These are phyloP conservation scores for Conger conger DNA, from an alignment of 2,113 vertebrate genomes.

Conservation along the genomic window DNA sequence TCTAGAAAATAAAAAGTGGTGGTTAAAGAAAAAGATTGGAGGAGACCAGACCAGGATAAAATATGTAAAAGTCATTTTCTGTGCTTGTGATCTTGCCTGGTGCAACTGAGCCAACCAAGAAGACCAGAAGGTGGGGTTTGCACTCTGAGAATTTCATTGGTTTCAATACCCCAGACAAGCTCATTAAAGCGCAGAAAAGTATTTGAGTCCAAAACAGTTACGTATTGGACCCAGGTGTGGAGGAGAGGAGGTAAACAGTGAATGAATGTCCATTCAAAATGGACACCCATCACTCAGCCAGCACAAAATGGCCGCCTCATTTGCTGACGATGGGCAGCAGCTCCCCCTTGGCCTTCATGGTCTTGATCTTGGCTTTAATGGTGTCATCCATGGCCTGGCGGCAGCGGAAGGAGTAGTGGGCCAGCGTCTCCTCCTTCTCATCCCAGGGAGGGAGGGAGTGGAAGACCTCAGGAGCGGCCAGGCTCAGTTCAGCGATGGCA, in stretches of 20 bases:
- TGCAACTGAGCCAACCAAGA: too few species aligned
- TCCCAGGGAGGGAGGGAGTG: slow-evolving; percentile 57
- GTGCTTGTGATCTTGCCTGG: too few species aligned
- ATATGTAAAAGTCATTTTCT: too few species aligned
- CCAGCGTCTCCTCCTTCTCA: slow-evolving; percentile 63
- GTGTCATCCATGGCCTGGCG: slow-evolving; percentile 62
- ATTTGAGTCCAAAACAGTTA: too few species aligned
- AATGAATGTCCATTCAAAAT: not conserved
- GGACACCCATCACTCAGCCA: not conserved
- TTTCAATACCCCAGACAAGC: too few species aligned
- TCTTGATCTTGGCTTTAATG: slow-evolving; percentile 62
- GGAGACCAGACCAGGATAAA: too few species aligned
- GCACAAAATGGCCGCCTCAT: slow-evolving; percentile 17
- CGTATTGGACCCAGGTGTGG: too few species aligned
- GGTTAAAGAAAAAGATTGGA: not conserved
- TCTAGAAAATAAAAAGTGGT: not conserved
- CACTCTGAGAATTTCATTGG: too few species aligned
- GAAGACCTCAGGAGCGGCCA: slow-evolving; percentile 60
- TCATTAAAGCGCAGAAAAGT: too few species aligned
- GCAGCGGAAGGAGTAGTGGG: slow-evolving; percentile 58
- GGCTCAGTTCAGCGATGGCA: slow-evolving; percentile 59
- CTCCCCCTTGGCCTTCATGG: slow-evolving; percentile 61
- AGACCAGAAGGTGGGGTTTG: too few species aligned
- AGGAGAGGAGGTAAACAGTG: not conserved
- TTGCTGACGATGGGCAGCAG: slow-evolving; percentile 59